Evolutionary conservation across 2,888 invertebrate species (phyloP), one percentile per base, ranked within the genome.

Genomic region (Hirtodrosophila histrioides): DNA sequence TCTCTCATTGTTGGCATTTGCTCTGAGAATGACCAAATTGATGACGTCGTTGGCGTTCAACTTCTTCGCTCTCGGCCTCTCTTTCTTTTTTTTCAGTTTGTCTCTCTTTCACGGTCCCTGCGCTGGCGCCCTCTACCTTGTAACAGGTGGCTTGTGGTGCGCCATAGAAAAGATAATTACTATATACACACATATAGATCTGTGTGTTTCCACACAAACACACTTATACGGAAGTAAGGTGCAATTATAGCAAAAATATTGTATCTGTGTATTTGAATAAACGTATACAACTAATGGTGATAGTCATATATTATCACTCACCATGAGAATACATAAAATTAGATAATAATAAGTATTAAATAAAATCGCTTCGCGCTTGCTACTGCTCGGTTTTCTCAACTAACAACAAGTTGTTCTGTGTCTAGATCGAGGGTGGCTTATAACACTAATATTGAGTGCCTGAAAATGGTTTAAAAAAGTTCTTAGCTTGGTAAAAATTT

Each of bases 201-300:
- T 43, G 29, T 40, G 8, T 50, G 33, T 48, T 1, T 50, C 3
- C 31, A 5, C 50, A 17, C 27, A 27, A 27, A 8, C 3, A n/a
- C 9, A 43, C 36, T 39, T 23, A 69, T 44, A 45, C 41, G 65
- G 50, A 70, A 69, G 65, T 58, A 24, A n/a, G 33, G 37, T 56
- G 39, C 55, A 61, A 62, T 77, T 77, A 69, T 71, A 35, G 50
- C 55, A 8, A 60, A 55, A 53, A 57, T 53, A 68, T 35, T 11
- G 36, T 24, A 6, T 50, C 36, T 10, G 17, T 31, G n/a, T 43
- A 12, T 44, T n/a, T 33, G 3, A 9, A 23, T 7, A n/a, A 4
- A 12, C 6, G n/a, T 5, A 49, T 48, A 37, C 45, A 48, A 58
- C 17, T 5, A 27, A 27, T 27, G 3, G 27, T 27, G 5, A 24